These are phyloP conservation scores for Zonotrichia albicollis DNA, from an alignment of 2,797 vertebrate genomes.

Conservation along the genomic window DNA sequence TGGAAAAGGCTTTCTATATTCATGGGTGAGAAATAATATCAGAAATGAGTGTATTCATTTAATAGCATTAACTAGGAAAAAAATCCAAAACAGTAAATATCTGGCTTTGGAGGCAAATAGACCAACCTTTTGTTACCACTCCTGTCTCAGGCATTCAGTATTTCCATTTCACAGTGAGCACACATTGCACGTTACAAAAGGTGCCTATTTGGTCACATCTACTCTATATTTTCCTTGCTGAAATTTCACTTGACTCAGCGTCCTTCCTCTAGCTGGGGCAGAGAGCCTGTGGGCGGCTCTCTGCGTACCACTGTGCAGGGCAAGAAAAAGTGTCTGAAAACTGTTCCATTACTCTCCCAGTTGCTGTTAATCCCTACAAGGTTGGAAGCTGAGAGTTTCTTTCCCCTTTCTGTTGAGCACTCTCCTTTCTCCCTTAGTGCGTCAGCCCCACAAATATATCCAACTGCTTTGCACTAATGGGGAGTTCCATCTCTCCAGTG, in stretches of 20 bases:
- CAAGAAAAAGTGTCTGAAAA: not conserved
- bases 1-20: not conserved
- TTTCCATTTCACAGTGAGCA: not conserved
- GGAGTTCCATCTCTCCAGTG: not conserved
- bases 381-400: not conserved
- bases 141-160: not conserved
- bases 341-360: not conserved
- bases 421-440: not conserved
- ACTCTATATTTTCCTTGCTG: not conserved
- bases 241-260: not conserved
- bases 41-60: not conserved
- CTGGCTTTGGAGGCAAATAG: not conserved
- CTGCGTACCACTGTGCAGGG: not conserved
- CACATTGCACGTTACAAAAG: rapidly evolving
- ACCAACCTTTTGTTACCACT: not conserved
- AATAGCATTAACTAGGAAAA: not conserved
- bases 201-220: not conserved
- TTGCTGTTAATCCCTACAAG: not conserved
- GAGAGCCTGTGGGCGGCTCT: not conserved
- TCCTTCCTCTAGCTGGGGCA: not conserved
- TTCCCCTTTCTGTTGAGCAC: not conserved
- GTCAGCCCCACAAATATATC: rapidly evolving
- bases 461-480: not conserved
- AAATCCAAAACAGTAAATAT: not conserved
- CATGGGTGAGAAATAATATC: not conserved